Conservation (phyloP, 2,113 vertebrate genomes). For the Pionites leucogaster region DNA sequence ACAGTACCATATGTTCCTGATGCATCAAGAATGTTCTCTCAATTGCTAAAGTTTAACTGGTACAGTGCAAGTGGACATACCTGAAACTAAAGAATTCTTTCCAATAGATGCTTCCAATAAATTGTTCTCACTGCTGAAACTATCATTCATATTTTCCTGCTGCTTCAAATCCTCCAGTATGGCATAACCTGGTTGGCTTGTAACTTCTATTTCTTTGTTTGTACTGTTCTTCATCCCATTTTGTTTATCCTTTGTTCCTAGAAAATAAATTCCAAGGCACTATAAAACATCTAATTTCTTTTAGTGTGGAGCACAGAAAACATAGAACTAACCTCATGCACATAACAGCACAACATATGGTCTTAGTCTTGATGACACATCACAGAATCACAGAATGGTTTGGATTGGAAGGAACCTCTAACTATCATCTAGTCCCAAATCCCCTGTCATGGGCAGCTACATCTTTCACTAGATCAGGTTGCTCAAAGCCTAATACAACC, state of each 20-base stretch:
- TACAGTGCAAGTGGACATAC: conserved; percentile 40
- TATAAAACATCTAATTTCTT: not conserved
- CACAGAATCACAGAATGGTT: not conserved
- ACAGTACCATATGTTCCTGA: not conserved
- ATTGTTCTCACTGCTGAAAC: not conserved
- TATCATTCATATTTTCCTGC: not conserved
- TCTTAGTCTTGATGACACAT: not conserved
- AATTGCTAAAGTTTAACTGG: not conserved
- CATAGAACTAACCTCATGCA: not conserved
- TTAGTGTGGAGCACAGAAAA: not conserved
- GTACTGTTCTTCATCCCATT: not conserved
- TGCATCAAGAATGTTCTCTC: not conserved
- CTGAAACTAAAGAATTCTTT: conserved; percentile 47
- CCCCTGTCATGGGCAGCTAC: not conserved
- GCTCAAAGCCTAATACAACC: not conserved
- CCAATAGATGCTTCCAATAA: conserved; percentile 20
- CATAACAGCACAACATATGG: not conserved
- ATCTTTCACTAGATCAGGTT: not conserved
- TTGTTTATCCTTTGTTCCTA: conserved; percentile 28
- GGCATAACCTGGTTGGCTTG: not conserved
- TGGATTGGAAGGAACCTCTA: not conserved
- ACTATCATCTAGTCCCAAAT: not conserved
- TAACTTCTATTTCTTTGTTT: not conserved
- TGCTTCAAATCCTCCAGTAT: not conserved
- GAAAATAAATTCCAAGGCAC: not conserved